These are phyloP conservation scores for Brachionus asplanchnoidis DNA, from an alignment of 1,140 invertebrate species.

Conservation along the genomic window DNA sequence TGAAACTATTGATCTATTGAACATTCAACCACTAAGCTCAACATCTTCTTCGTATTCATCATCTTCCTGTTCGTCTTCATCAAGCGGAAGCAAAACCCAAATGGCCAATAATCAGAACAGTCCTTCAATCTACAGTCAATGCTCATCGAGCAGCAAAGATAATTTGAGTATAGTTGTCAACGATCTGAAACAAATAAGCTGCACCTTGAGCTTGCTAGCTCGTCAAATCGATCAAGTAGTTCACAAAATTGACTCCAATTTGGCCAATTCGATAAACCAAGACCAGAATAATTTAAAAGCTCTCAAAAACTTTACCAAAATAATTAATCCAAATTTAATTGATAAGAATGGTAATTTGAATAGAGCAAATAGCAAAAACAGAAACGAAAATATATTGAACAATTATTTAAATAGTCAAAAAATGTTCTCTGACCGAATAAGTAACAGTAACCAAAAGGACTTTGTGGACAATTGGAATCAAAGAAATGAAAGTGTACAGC, in stretches of 20 bases:
- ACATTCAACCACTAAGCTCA: slow-evolving; percentile 4
- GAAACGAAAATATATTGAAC: not conserved
- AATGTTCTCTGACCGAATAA: not conserved
- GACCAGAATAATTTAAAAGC: not conserved
- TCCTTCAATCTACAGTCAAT: not conserved
- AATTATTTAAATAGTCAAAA: not conserved
- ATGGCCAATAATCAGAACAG: not conserved
- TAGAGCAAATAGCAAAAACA: not conserved
- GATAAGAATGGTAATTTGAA: not conserved
- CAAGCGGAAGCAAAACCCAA: not conserved
- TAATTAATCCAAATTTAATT: slow-evolving; percentile 10
- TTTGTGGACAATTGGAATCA: not conserved
- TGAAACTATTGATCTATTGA: not conserved
- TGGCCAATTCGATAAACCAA: not conserved
- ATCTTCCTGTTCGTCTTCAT: not conserved
- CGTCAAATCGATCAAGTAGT: slow-evolving; percentile 41
- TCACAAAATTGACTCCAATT: slow-evolving; percentile 11
- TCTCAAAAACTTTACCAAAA: slow-evolving; percentile 24
- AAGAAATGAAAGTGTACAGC: not conserved
- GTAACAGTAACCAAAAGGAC: not conserved
- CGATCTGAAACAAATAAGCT: slow-evolving; percentile 23
- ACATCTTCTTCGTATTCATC: slow-evolving; percentile 9
- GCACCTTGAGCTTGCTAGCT: not conserved
- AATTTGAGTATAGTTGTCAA: slow-evolving; percentile 1
- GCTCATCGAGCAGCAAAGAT: not conserved